A percentile compares a stretch with the other conserved stretches of the same genome.
These are phyloP conservation scores for Furcula furcula DNA, from an alignment of 2,888 invertebrate genomes.

Conservation along the genomic window DNA sequence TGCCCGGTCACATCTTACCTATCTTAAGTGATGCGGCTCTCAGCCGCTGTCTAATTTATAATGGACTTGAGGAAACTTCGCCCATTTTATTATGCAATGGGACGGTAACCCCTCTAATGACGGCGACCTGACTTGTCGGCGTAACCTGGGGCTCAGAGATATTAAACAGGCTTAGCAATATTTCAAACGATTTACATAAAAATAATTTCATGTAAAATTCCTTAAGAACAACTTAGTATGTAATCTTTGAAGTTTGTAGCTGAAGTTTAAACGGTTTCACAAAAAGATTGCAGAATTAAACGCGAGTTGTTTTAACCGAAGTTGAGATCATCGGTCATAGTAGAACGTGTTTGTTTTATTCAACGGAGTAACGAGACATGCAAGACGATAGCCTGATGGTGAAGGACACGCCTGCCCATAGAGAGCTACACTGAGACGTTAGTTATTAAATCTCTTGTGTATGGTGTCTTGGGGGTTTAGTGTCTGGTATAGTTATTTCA, in stretches of 20 bases:
- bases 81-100: conserved; percentile 82
- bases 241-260: conserved; percentile 14
- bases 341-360: too few relatives aligned
- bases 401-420: too few relatives aligned
- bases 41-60: conserved; percentile 79
- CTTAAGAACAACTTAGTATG: conserved; percentile 10
- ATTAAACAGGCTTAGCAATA: conserved; percentile 69
- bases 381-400: too few relatives aligned
- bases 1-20: conserved; percentile 79
- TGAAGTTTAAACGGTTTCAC: conserved; percentile 4
- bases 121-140: conserved; percentile 70
- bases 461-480: too few relatives aligned
- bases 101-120: conserved; percentile 79
- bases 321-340: too few relatives aligned
- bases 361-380: too few relatives aligned
- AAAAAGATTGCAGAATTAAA: neutral
- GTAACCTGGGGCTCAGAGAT: conserved; percentile 68
- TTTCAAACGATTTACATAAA: conserved; percentile 54
- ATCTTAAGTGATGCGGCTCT: conserved; percentile 80
- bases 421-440: too few relatives aligned
- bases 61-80: conserved; percentile 81
- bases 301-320: neutral
- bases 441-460: too few relatives aligned
- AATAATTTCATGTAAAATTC: conserved; percentile 36
- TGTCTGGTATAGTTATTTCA: too few relatives aligned